These are phyloP conservation scores for Cherax quadricarinatus DNA, from an alignment of 1,140 invertebrate species.

Conservation along the genomic window DNA sequence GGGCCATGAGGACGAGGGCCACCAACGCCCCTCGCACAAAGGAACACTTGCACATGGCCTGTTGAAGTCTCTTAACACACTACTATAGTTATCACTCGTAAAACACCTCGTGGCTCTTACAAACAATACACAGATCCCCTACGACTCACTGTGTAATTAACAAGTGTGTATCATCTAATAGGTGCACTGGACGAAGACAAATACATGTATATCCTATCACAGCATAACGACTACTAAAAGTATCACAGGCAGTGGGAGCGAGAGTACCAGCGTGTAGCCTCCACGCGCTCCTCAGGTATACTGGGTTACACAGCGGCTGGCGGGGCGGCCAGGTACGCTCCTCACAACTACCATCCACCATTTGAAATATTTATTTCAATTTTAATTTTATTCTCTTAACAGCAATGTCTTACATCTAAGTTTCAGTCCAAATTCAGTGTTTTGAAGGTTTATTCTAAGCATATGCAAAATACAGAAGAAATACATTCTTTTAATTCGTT, in stretches of 20 bases:
- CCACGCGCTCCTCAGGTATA: constrained; percentile 53
- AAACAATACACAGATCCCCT: neutral
- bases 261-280: constrained; percentile 15
- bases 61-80: constrained; percentile 55
- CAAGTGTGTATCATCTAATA: constrained; percentile 14
- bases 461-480: neutral
- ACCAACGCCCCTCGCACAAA: constrained; percentile 53
- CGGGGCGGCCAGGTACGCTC: constrained; percentile 49
- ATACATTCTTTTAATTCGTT: neutral
- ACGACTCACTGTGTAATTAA: constrained; percentile 3
- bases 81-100: neutral
- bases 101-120: neutral
- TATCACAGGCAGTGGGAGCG: constrained; percentile 42
- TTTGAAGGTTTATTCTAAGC: neutral
- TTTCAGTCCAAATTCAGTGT: neutral
- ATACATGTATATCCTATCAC: constrained; percentile 19
- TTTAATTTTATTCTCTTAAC: neutral
- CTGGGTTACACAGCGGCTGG: constrained; percentile 45
- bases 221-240: constrained; percentile 42
- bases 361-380: constrained; percentile 6
- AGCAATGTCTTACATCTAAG: neutral
- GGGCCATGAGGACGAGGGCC: constrained; percentile 23
- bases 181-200: constrained; percentile 18
- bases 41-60: constrained; percentile 69
- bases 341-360: constrained; percentile 8